These are phyloP conservation scores for Hypocryptadius cinnamomeus DNA, from an alignment of 2,113 vertebrate genomes.

Conservation along the genomic window DNA sequence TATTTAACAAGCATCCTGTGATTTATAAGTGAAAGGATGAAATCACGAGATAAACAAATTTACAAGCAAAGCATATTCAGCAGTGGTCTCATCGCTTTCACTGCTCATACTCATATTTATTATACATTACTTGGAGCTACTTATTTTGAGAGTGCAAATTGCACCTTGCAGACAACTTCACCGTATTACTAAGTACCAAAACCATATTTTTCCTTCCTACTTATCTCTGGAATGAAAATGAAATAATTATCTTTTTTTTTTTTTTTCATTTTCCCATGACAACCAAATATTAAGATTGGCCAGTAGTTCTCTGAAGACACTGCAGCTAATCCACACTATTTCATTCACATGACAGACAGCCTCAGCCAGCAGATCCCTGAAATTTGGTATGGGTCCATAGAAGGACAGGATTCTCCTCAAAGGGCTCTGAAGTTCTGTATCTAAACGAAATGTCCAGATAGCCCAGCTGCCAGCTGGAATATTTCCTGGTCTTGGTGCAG, in stretches of 20 bases:
- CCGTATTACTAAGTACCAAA: neutral
- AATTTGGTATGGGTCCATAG: neutral
- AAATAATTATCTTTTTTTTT: neutral
- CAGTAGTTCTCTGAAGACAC: neutral
- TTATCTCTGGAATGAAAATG: neutral
- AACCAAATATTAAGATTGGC: neutral
- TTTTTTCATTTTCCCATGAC: neutral
- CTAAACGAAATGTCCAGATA: neutral
- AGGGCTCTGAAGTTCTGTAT: neutral
- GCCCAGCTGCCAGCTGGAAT: neutral
- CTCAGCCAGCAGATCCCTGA: neutral
- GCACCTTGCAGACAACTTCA: neutral
- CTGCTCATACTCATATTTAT: neutral
- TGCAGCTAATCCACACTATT: neutral
- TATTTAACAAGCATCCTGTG: neutral
- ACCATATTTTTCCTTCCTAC: neutral
- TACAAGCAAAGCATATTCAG: neutral
- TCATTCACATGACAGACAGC: neutral
- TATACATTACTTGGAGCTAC: neutral
- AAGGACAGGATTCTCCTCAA: neutral
- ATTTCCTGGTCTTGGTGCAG: neutral
- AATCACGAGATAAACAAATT: neutral
- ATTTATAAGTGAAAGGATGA: constrained; percentile 2
- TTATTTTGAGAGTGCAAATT: neutral
- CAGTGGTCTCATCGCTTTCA: neutral